Conservation (phyloP, 2,797 vertebrate species). For the Anabacerthia variegaticeps region DNA sequence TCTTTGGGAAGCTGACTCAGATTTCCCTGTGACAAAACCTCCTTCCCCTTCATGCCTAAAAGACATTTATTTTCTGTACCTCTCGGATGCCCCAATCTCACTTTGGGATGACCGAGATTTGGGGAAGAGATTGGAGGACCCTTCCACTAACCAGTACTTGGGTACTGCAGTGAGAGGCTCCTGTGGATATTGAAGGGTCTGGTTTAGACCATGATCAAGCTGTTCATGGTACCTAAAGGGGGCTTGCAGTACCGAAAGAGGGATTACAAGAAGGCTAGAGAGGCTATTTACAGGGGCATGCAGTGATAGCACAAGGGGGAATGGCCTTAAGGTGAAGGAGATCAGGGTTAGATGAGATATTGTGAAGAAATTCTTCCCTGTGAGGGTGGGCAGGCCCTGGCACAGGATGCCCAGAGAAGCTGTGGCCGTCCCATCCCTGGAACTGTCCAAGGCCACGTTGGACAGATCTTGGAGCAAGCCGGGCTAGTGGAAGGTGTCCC, state of each 20-base stretch:
- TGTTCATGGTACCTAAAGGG: neutral
- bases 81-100: fast-evolving
- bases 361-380: neutral
- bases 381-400: neutral
- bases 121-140: neutral
- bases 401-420: neutral
- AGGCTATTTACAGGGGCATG: neutral
- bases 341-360: neutral
- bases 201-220: too few relatives aligned
- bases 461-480: neutral
- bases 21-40: neutral
- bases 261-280: too few relatives aligned
- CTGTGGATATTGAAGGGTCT: fast-evolving
- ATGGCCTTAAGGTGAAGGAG: neutral
- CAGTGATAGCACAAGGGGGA: neutral
- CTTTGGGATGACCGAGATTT: neutral
- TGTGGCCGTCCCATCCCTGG: neutral
- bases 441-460: neutral
- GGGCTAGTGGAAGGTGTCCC: neutral
- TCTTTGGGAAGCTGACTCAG: neutral
- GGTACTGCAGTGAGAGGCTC: neutral
- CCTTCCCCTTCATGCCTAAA: neutral
- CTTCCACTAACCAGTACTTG: fast-evolving
- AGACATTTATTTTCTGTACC: neutral
- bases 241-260: neutral